Evolutionary conservation across 2,113 vertebrate species (phyloP), one percentile per base, ranked within the genome.

Genomic region (Hydrochoerus hydrochaeris): DNA sequence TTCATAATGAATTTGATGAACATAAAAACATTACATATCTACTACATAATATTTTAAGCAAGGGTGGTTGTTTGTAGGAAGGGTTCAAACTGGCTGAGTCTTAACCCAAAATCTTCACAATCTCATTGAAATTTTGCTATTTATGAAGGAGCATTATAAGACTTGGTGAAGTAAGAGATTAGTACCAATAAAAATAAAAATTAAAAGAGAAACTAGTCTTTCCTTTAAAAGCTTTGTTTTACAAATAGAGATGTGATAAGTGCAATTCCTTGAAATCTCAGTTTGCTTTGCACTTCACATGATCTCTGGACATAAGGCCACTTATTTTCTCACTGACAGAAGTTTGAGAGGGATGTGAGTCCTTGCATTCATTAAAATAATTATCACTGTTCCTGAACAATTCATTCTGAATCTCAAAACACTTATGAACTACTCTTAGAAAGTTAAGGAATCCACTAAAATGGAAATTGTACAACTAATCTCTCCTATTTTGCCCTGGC

Each of bases 261-360:
- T 57, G 17, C 49, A 80, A 12, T 52, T 88, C 26, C 5, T 35
- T 24, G 1, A 57, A 22, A 46, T 32, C 17, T 95, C 71, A 62
- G 87, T 87, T 95, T 88, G 7, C 52, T 85, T 49, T 92, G 46
- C 67, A 57, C 52, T 92, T 95, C 77, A 73, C 63, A 41, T n/a
- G 41, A 26, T 26, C 41, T 96, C 16, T 96, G n/a, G 26, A 69
- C 19, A 32, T 60, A 92, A 95, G 9, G 65, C 6, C 14, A 94
- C n/a, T 89, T 93, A 73, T 1, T 80, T 58, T 84, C 8, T 87
- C 67, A 28, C 46, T 80, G 26, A 8, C 63, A 89, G 85, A 92
- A 32, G 5, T 16, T 96, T 82, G 6, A 28, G 73, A 77, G 26
- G 22, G 52, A 77, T 90, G 3, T 93, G 62, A 77, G 20, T 92